phyloP scores from a whole-genome alignment of 2,797 vertebrate species.

The Pseudochirops cupreus region DNA sequence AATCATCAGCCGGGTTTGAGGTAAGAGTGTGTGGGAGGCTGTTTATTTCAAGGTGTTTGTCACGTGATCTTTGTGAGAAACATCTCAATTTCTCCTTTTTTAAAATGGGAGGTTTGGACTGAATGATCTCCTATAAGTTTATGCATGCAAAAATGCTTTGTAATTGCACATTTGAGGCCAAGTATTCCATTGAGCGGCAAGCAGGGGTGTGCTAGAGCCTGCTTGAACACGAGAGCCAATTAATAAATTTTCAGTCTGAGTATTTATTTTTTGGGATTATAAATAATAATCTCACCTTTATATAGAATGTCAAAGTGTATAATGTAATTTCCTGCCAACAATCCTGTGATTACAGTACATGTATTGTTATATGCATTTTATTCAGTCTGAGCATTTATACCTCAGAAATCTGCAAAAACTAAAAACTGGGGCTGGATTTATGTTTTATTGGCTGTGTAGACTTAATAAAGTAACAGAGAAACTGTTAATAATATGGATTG shows the following conservation, averaged over 20 bases:
- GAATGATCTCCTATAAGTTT: not conserved
- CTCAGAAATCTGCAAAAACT: not conserved
- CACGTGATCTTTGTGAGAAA: not conserved
- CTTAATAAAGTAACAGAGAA: not conserved
- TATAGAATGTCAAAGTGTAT: no score
- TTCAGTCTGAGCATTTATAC: not conserved
- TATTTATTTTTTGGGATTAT: no score
- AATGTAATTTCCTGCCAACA: no score
- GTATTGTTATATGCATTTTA: no score
- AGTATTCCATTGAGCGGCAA: not conserved
- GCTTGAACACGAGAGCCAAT: not conserved
- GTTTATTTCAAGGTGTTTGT: not conserved
- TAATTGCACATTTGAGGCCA: not conserved
- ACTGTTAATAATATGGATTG: not conserved
- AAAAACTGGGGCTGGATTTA: not conserved
- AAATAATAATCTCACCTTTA: no score
- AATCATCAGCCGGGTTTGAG: not conserved
- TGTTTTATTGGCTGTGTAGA: not conserved
- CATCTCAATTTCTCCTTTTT: not conserved
- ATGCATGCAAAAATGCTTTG: not conserved
- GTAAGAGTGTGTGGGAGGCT: not conserved
- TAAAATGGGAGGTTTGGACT: not conserved
- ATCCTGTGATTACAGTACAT: no score
- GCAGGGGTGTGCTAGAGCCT: not conserved
- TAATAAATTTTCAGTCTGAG: not conserved